A percentile compares a stretch with the other conserved stretches of the same genome.
Conservation (phyloP, 2,113 vertebrate genomes). For the Rhea pennata region DNA sequence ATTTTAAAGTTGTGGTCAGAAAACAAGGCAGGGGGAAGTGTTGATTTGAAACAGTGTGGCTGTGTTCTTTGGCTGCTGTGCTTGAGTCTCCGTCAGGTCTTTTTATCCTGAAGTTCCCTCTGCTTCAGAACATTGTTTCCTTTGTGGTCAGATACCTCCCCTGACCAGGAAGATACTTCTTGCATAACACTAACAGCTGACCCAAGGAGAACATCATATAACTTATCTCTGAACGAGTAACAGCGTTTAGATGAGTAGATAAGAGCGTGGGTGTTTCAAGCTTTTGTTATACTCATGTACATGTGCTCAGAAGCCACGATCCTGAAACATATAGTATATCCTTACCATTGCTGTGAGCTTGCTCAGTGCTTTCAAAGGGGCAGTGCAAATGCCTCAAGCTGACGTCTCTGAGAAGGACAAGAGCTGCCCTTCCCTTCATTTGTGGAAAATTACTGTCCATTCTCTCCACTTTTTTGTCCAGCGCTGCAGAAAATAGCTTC, state of each 20-base stretch:
- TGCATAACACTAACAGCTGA: not conserved
- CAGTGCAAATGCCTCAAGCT: not conserved
- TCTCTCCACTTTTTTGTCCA: not conserved
- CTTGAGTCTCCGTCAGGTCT: not conserved
- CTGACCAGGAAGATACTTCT: not conserved
- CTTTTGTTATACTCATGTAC: not conserved
- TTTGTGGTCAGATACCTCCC: not conserved
- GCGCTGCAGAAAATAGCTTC: not conserved
- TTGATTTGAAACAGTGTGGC: not conserved
- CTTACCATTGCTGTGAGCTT: not conserved
- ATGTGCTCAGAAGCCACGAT: accelerated
- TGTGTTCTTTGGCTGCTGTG: too few relatives aligned
- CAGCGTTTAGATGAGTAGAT: not conserved
- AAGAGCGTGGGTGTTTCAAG: not conserved
- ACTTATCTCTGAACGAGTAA: not conserved
- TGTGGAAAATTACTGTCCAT: not conserved
- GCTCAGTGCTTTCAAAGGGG: not conserved
- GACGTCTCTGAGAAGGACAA: not conserved
- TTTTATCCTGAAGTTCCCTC: not conserved
- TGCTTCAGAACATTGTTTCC: not conserved
- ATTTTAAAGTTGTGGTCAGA: not conserved
- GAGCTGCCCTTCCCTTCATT: not conserved
- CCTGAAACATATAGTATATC: not conserved
- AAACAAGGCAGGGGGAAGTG: not conserved
- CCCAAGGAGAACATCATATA: not conserved